Evolutionary conservation across 2,797 vertebrate species (phyloP).

Genomic region (Neosilurus hyrtlii): DNA sequence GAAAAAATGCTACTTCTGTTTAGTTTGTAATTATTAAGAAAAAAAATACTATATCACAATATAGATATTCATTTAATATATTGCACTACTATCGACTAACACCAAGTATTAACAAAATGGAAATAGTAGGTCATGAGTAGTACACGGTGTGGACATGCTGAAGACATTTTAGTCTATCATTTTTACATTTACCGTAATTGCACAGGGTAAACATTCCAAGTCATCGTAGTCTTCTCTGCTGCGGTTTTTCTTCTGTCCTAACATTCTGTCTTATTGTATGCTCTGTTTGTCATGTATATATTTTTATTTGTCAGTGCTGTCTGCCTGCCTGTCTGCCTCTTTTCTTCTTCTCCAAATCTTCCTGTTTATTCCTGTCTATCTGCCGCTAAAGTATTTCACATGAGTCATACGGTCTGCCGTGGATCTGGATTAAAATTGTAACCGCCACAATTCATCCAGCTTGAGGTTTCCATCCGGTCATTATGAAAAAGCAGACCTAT

Average conservation of each 20-base stretch:
- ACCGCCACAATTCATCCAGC: neutral
- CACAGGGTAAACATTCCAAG: neutral
- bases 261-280: conserved; percentile 39
- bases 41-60: neutral
- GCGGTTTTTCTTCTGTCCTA: neutral
- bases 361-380: conserved; percentile 1
- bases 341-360: conserved; percentile 1
- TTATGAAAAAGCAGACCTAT: conserved; percentile 1
- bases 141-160: neutral
- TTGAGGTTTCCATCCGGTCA: neutral
- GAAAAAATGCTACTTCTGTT: neutral
- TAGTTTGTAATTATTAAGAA: neutral
- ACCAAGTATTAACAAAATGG: neutral
- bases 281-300: conserved; percentile 32
- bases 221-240: neutral
- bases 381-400: neutral
- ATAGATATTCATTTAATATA: neutral
- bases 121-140: neutral
- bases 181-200: neutral
- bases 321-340: neutral
- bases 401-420: conserved; percentile 2
- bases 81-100: neutral
- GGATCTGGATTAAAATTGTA: conserved; percentile 15
- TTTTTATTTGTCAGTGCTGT: conserved; percentile 21
- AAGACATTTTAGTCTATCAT: neutral